These are phyloP conservation scores for Siniperca obscura DNA, from an alignment of 2,797 vertebrate genomes.

Conservation along the genomic window DNA sequence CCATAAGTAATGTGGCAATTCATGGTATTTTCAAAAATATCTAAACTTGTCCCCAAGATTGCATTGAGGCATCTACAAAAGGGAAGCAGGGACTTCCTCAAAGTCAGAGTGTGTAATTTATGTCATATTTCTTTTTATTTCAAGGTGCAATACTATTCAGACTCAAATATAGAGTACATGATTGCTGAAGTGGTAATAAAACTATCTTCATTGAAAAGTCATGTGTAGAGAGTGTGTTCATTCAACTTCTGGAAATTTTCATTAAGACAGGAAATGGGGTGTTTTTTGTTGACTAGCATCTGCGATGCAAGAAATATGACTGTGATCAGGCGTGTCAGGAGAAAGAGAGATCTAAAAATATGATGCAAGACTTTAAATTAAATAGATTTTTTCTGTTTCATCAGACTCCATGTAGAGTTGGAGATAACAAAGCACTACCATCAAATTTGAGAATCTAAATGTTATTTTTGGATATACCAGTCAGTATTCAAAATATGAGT, in stretches of 20 bases:
- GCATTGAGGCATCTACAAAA: slow-evolving; percentile 32
- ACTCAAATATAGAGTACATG: not conserved
- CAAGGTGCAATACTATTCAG: not conserved
- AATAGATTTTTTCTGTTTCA: not conserved
- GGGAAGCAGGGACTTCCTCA: slow-evolving; percentile 75
- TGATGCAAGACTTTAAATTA: not conserved
- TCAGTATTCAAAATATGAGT: slow-evolving; percentile 3
- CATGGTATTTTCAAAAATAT: slow-evolving; percentile 1
- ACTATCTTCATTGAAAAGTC: slow-evolving; percentile 10
- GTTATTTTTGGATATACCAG: not conserved
- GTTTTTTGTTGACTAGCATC: not conserved
- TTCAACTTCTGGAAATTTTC: not conserved
- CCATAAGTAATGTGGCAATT: slow-evolving; percentile 32
- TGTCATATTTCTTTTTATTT: slow-evolving; percentile 7
- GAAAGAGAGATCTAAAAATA: not conserved
- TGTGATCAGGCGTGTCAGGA: not conserved
- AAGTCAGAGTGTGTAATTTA: slow-evolving; percentile 24
- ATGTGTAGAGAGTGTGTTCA: not conserved
- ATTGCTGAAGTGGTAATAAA: slow-evolving; percentile 4
- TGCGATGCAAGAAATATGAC: slow-evolving; percentile 6
- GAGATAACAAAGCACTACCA: not conserved
- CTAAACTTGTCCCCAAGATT: not conserved
- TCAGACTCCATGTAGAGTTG: not conserved
- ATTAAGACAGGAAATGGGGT: not conserved
- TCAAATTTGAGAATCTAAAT: not conserved